Conservation (phyloP, 2,888 invertebrate species). For the Drosophila anomalata region DNA sequence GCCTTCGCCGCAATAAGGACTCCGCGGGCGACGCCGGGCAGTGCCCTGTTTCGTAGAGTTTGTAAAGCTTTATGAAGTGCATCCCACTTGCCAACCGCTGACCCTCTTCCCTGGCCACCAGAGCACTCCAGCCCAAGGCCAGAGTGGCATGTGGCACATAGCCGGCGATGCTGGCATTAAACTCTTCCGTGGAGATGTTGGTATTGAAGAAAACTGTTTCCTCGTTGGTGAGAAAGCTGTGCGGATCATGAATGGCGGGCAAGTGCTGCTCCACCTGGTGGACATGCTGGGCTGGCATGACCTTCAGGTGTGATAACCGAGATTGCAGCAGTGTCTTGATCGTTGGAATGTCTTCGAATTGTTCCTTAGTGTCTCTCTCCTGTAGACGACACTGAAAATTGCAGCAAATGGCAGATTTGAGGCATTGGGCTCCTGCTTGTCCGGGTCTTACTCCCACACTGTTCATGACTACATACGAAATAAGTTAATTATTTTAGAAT, state of each 20-base stretch:
- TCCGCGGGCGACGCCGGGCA: conserved; percentile 69
- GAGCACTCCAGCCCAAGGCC: conserved; percentile 81
- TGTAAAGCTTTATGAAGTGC: conserved; percentile 82
- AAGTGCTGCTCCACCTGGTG: conserved; percentile 63
- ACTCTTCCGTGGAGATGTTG: conserved; percentile 82
- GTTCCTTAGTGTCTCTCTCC: conserved; percentile 35
- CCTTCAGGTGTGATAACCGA: conserved; percentile 76
- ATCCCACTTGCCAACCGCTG: conserved; percentile 75
- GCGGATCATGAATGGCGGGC: conserved; percentile 75
- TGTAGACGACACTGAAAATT: conserved; percentile 81
- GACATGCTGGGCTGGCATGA: conserved; percentile 67
- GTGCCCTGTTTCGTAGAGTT: conserved; percentile 81
- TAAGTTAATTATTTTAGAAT: not conserved
- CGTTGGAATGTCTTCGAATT: conserved; percentile 37
- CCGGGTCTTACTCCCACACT: conserved; percentile 80
- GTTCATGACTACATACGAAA: conserved; percentile 75
- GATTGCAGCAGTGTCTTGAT: conserved; percentile 54
- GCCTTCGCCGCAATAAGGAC: conserved; percentile 36
- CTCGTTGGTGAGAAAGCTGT: conserved; percentile 82
- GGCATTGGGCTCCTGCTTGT: conserved; percentile 77
- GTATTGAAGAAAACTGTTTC: conserved; percentile 82
- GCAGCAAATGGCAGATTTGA: conserved; percentile 81
- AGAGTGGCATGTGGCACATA: conserved; percentile 82
- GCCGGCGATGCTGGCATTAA: conserved; percentile 80
- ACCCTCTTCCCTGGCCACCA: conserved; percentile 67